Evolutionary conservation across 2,888 invertebrate species (phyloP), one percentile per base, ranked within the genome.

Genomic region (Digitonthophagus gazella): DNA sequence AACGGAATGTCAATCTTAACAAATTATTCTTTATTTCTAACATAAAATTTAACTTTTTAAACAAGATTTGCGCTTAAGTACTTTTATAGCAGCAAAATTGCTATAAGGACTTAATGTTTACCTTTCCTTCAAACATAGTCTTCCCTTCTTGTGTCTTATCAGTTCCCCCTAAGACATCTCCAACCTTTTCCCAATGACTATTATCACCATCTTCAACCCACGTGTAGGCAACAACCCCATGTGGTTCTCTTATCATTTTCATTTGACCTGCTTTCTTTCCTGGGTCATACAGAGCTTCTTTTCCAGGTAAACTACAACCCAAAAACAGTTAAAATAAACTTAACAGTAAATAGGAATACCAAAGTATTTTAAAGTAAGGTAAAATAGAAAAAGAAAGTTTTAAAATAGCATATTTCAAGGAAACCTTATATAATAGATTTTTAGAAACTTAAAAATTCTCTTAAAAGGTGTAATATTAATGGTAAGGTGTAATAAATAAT

Each of bases 211-310:
- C 67, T 83, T 86, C 70, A 87, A 90, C 93, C 94, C 94, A 95
- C 0, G 87, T 89, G 80, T 96, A 95, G 64, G 93, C 93, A 75
- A 91, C 89, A 0, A 95, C 92, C 67, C 86, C 88, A 0, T 87
- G 85, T 3, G 91, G 91, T 74, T 91, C 90, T 0, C 92, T 87
- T 0, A 97, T 87, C 85, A 97, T 89, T 80, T 91, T 91, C 0
- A 93, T 93, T 80, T 96, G 94, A 0, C 97, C 97, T 68, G 95
- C 93, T 0, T 85, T 84, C 73, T 86, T 88, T 64, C 97, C 97
- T 0, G 93, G 93, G 76, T 90, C 88, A 3, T 89, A 81, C 0
- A 97, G 82, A 0, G 89, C 90, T 80, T 93, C 93, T 0, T 88
- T 88, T 0, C 95, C 96, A 0, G 96, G 94, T 71, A 97, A 84